Percentiles rank a stretch among this genome's conserved stretches.
Conservation (phyloP, 2,888 invertebrate species). For the Diogma glabrata region DNA sequence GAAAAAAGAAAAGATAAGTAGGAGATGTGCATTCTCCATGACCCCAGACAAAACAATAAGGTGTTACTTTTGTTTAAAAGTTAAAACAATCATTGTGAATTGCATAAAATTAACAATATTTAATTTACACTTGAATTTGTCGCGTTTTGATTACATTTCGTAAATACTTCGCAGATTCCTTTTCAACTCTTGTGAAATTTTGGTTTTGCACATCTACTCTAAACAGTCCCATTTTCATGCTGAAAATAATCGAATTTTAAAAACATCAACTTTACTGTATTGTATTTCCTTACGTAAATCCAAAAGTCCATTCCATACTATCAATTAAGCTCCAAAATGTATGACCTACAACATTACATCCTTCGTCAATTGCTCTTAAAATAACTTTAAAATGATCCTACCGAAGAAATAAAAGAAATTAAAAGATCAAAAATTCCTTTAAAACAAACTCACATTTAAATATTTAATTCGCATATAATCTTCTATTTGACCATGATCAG, state of each 20-base stretch:
- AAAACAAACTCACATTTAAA: slow-evolving; percentile 32
- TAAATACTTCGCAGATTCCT: not conserved
- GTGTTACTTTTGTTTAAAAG: no score
- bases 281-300: no score
- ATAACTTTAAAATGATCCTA: not conserved
- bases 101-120: no score
- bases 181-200: not conserved
- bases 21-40: no score
- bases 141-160: not conserved
- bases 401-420: no score
- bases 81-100: no score
- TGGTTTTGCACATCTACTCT: not conserved
- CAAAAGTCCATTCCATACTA: not conserved
- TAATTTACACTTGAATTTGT: no score
- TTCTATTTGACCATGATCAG: slow-evolving; percentile 22
- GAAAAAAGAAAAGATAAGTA: no score
- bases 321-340: slow-evolving; percentile 1
- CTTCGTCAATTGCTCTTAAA: not conserved
- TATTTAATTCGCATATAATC: not conserved
- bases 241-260: no score
- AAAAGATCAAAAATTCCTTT: no score
- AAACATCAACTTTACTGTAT: no score
- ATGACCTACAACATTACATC: not conserved
- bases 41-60: no score
- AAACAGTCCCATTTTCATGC: not conserved